Percentiles rank a stretch among this genome's conserved stretches.
Evolutionary conservation across 64 coral and sea anemone genomes (phyloP).

Genomic region (Actinia equina): DNA sequence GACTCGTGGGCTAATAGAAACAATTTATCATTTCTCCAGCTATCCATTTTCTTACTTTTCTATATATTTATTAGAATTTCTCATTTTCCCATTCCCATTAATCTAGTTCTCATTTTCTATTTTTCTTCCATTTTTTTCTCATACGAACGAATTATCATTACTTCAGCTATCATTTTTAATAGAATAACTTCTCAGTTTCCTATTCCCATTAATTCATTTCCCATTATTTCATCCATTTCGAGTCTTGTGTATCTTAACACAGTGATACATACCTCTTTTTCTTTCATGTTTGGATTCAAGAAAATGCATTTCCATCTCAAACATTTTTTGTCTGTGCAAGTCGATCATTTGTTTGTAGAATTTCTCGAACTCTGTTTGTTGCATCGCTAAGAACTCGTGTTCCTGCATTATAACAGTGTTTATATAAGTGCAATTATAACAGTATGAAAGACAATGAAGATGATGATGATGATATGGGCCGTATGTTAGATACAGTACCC

Average conservation of each 20-base stretch:
- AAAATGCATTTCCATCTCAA: conserved; percentile 85
- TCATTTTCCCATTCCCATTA: not conserved
- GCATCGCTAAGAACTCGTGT: conserved; percentile 91
- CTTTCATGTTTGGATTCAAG: conserved; percentile 68
- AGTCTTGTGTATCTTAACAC: too few relatives aligned
- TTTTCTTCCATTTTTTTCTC: not conserved
- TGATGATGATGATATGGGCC: not conserved
- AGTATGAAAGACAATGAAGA: not conserved
- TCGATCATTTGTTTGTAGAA: conserved; percentile 95
- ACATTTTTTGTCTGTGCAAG: conserved; percentile 80
- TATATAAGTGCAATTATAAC: too few relatives aligned
- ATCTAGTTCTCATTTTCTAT: not conserved
- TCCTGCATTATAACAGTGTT: conserved; percentile 57
- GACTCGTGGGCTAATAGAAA: conserved; percentile 64
- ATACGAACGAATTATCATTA: not conserved
- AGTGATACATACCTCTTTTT: conserved; percentile 66
- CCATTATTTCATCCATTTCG: too few relatives aligned
- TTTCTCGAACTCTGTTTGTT: conserved; percentile 83
- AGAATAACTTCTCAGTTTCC: too few relatives aligned
- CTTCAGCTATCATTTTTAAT: too few relatives aligned
- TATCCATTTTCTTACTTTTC: not conserved
- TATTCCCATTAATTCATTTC: too few relatives aligned
- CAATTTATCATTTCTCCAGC: not conserved
- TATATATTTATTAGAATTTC: not conserved
- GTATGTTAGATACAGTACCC: too few relatives aligned